phyloP scores from a whole-genome alignment of 2,888 invertebrate genomes.

The Petrolisthes manimaculis region DNA sequence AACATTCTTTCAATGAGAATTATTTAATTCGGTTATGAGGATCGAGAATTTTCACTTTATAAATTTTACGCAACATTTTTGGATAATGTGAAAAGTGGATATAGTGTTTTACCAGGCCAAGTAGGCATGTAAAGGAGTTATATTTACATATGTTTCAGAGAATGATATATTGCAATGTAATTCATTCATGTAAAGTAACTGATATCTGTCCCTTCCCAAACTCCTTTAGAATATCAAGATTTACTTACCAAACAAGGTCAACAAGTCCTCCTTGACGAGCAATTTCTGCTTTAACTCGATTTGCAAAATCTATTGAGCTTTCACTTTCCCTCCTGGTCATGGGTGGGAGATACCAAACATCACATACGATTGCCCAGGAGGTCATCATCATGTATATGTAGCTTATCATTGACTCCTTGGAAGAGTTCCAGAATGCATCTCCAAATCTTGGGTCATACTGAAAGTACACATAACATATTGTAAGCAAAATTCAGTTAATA shows the following conservation, averaged over 20 bases:
- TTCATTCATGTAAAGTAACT: too few relatives aligned
- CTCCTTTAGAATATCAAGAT: too few relatives aligned
- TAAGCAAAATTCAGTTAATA: neutral
- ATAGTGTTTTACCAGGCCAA: too few relatives aligned
- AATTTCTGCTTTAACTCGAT: slow-evolving; percentile 93
- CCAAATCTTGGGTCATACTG: slow-evolving; percentile 97
- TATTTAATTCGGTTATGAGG: too few relatives aligned
- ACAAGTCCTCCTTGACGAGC: slow-evolving; percentile 96
- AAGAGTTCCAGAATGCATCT: slow-evolving; percentile 99
- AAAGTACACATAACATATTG: slow-evolving; percentile 52
- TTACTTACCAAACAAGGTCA: slow-evolving; percentile 89
- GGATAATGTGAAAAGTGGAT: too few relatives aligned
- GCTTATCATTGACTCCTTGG: slow-evolving; percentile 90
- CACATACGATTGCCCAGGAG: slow-evolving; percentile 99
- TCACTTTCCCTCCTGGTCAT: slow-evolving; percentile 86
- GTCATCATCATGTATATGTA: slow-evolving; percentile 98
- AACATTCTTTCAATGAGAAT: too few relatives aligned
- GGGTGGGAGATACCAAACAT: slow-evolving; percentile 98
- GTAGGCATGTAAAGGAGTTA: too few relatives aligned
- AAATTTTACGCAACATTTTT: too few relatives aligned
- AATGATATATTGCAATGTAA: too few relatives aligned
- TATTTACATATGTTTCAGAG: too few relatives aligned
- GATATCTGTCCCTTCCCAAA: too few relatives aligned
- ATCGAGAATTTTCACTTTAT: too few relatives aligned
- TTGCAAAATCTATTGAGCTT: slow-evolving; percentile 93